These are phyloP conservation scores for Leptopilina drosophilae DNA, from an alignment of 2,888 invertebrate genomes.

Conservation along the genomic window DNA sequence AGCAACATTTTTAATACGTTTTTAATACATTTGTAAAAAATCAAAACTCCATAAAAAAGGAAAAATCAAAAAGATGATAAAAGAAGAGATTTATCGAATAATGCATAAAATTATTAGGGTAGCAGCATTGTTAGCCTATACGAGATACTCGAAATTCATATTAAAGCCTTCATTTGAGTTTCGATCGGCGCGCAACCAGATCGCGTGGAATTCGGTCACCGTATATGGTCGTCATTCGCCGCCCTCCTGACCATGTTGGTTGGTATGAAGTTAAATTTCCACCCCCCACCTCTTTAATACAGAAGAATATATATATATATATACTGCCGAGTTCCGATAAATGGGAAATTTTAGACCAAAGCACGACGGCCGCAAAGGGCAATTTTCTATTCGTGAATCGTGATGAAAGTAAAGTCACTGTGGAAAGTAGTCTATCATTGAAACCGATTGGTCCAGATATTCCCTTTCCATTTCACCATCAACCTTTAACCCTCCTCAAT, in stretches of 20 bases:
- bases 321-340: slow-evolving; percentile 16
- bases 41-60: not conserved
- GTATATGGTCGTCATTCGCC: not conserved
- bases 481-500: not conserved
- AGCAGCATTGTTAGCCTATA: not conserved
- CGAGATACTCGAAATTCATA: slow-evolving; percentile 10
- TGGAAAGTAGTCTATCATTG: slow-evolving; percentile 25
- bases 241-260: slow-evolving; percentile 2
- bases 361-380: slow-evolving; percentile 17
- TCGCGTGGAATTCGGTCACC: slow-evolving; percentile 32
- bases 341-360: slow-evolving; percentile 6
- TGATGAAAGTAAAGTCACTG: slow-evolving; percentile 34
- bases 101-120: slow-evolving; percentile 16
- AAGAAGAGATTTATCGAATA: no score
- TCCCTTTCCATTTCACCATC: not conserved
- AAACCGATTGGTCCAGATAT: slow-evolving; percentile 25
- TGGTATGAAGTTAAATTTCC: not conserved
- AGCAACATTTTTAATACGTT: no score
- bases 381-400: slow-evolving; percentile 12
- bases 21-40: not conserved
- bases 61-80: no score
- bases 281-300: not conserved
- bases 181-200: slow-evolving; percentile 27
- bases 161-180: slow-evolving; percentile 29
- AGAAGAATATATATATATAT: no score